Percentiles rank a stretch among this genome's conserved stretches.
Conservation (phyloP, 2,113 vertebrate genomes). For the Microcebus ravelobensis region DNA sequence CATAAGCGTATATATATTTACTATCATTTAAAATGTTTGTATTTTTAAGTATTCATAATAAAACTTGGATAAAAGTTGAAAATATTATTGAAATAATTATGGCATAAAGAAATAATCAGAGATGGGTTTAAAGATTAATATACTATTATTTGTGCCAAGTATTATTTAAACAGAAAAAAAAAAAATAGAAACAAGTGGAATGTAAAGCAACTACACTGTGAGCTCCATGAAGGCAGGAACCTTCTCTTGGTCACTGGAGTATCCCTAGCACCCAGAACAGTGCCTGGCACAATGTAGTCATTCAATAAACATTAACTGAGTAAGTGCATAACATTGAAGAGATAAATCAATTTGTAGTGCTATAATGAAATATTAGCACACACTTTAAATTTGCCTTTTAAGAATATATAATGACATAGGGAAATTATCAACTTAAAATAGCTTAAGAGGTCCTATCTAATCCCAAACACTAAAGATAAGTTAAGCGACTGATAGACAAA, state of each 20-base stretch:
- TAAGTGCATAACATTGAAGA: neutral
- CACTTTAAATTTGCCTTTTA: neutral
- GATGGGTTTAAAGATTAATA: neutral
- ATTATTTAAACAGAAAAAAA: neutral
- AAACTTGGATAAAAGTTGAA: neutral
- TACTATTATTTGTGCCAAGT: neutral
- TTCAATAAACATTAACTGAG: neutral
- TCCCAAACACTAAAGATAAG: neutral
- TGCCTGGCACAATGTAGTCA: neutral
- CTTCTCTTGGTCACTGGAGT: neutral
- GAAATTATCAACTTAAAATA: neutral
- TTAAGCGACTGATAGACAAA: neutral
- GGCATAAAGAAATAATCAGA: neutral
- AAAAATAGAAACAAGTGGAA: neutral
- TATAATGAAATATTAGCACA: neutral
- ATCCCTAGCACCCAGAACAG: neutral
- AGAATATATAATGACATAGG: neutral
- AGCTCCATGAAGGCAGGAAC: neutral
- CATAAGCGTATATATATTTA: neutral
- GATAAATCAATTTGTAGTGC: neutral
- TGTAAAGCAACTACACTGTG: neutral
- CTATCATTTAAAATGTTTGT: neutral
- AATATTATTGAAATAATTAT: neutral
- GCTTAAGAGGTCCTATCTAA: neutral
- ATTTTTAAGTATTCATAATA: neutral